Evolutionary conservation across 2,888 invertebrate genomes (phyloP), one percentile per base, ranked within the genome.

Genomic region (Xanthostigma xanthostigma): DNA sequence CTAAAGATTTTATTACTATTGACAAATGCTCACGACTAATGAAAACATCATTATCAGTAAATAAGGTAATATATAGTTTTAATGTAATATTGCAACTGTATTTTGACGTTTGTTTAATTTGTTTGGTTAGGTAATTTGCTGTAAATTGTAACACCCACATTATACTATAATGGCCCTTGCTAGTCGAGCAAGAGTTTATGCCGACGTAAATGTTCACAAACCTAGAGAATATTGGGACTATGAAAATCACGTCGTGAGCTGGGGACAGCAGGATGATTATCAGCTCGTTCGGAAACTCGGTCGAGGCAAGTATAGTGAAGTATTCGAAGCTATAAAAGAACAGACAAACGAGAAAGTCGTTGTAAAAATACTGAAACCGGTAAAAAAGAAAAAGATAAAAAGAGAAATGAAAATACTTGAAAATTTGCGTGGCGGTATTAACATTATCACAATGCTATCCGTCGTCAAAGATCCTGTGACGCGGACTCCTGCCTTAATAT

Each of bases 401-500:
- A 55, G 67, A 11, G 67, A 68, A 57, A 66, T 67, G 13, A 66
- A 65, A 55, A 66, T 68, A 41, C 53, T 68, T 43, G 64, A 67
- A 43, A 61, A 63, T 49, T 54, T 68, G 33, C 61, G 60, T 40
- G 41, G 41, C 13, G 46, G 46, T 11, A 33, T 46, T 8, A 46
- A 46, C 27, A 41, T 46, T 10, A 41, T 46, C 13, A 40, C 27
- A 40, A 34, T 46, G 35, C 36, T 34, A 40, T 35, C 41, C 9
- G 36, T 14, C 36, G 41, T 41, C 8, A 35, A 41, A 12, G 46
- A 46, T 41, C 40, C 46, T n/a, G 46, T 46, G 10, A 35, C 46
- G 8, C 13, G 41, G 9, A 46, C 46, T n/a, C 40, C 46, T 9
- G 46, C 46, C 11, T 40, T 46, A 14, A 34, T 46, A 13, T 46